phyloP scores from a whole-genome alignment of 2,797 vertebrate species.

The Tolypeutes matacus region DNA sequence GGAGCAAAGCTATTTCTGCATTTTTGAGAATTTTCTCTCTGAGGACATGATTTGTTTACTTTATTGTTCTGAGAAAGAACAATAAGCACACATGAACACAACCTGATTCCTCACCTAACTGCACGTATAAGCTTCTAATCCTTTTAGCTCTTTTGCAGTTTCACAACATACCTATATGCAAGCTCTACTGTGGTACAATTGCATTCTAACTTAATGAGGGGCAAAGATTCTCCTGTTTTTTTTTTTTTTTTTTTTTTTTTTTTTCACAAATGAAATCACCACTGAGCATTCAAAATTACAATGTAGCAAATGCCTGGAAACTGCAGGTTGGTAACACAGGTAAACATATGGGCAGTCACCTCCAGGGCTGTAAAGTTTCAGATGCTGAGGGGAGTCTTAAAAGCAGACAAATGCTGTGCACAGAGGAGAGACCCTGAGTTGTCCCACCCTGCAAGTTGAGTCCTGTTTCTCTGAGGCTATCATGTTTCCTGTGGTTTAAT shows the following conservation, averaged over 20 bases:
- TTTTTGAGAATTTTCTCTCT: constrained; percentile 8
- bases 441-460: background rate
- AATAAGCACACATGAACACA: constrained; percentile 11
- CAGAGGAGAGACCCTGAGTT: background rate
- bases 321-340: constrained; percentile 67
- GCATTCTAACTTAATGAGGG: constrained; percentile 57
- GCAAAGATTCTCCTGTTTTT: background rate
- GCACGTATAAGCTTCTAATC: background rate
- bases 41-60: constrained; percentile 36
- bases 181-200: background rate
- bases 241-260: background rate
- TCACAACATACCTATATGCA: background rate
- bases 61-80: constrained; percentile 35
- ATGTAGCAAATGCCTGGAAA: constrained; percentile 71
- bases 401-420: constrained; percentile 24
- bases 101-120: background rate
- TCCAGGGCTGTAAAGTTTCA: constrained; percentile 45
- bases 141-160: background rate
- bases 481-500: constrained; percentile 28
- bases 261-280: constrained; percentile 40
- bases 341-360: constrained; percentile 66
- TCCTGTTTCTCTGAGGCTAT: background rate
- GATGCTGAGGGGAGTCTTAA: background rate
- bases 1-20: constrained; percentile 30
- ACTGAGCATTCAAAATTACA: constrained; percentile 28